Conservation (phyloP, 2,797 vertebrate species). For the Rachycentron canadum region DNA sequence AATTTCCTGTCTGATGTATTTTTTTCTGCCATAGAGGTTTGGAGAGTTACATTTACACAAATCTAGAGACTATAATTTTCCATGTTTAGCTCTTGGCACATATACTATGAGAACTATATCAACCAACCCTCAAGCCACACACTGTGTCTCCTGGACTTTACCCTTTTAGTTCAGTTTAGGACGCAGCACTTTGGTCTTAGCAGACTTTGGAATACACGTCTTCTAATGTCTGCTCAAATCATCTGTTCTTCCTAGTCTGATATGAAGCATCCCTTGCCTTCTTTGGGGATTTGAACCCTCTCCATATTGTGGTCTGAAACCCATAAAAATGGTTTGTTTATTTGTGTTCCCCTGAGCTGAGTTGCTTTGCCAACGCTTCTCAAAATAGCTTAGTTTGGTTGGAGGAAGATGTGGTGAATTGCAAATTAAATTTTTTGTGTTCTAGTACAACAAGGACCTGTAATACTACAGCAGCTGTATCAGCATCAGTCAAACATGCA, state of each 20-base stretch:
- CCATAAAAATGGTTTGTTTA: conserved; percentile 29
- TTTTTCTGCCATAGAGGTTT: background rate
- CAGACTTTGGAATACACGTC: background rate
- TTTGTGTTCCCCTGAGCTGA: conserved; percentile 22
- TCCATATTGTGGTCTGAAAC: conserved; percentile 17
- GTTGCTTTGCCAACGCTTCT: background rate
- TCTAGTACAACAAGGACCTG: background rate
- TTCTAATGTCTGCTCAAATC: conserved; percentile 24
- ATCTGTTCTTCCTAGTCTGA: conserved; percentile 38
- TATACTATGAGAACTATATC: background rate
- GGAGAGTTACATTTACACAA: background rate
- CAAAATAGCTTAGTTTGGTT: background rate
- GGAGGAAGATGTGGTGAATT: conserved; percentile 15
- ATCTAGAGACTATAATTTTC: background rate
- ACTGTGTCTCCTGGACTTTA: background rate
- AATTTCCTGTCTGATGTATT: background rate
- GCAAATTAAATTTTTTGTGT: background rate
- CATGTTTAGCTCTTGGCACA: background rate
- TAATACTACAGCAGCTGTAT: background rate
- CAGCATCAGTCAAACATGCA: conserved; percentile 29
- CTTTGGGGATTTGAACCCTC: conserved; percentile 31
- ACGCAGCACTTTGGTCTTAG: background rate
- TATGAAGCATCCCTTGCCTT: conserved; percentile 9
- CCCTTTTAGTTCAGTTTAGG: conserved; percentile 2
- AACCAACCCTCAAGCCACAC: background rate